Evolutionary conservation across 2,888 invertebrate genomes (phyloP).

Genomic region (Lepas anatifera): DNA sequence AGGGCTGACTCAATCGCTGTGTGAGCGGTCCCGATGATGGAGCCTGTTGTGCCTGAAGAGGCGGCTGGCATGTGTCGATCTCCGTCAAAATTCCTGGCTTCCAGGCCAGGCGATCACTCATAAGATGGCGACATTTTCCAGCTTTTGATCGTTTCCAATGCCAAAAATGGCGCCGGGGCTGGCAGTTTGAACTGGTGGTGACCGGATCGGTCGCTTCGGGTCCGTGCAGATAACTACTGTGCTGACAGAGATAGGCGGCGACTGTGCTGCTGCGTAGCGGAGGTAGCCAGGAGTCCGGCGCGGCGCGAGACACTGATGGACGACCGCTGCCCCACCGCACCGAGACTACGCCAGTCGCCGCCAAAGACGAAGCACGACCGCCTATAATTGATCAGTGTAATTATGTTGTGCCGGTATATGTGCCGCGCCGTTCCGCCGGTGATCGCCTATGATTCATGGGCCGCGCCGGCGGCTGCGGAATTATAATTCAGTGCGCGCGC

Average conservation of each 20-base stretch:
- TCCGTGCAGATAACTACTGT: too few species aligned
- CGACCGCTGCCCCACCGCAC: not conserved
- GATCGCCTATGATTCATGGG: not conserved
- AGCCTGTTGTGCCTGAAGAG: too few species aligned
- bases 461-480: not conserved
- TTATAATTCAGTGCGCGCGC: not conserved
- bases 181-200: too few species aligned
- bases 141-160: too few species aligned
- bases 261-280: not conserved
- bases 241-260: too few species aligned
- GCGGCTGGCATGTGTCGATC: too few species aligned
- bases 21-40: too few species aligned
- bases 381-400: not conserved
- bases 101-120: not conserved
- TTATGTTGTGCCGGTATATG: constrained; percentile 1
- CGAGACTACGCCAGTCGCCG: not conserved
- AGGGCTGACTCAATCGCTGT: too few species aligned
- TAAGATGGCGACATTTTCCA: not conserved
- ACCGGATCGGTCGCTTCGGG: too few species aligned
- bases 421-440: constrained; percentile 1
- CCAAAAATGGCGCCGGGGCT: too few species aligned
- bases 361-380: not conserved
- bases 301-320: not conserved
- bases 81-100: too few species aligned
- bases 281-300: not conserved